phyloP scores from a whole-genome alignment of 2,888 invertebrate genomes.

The Pachydiplax longipennis region DNA sequence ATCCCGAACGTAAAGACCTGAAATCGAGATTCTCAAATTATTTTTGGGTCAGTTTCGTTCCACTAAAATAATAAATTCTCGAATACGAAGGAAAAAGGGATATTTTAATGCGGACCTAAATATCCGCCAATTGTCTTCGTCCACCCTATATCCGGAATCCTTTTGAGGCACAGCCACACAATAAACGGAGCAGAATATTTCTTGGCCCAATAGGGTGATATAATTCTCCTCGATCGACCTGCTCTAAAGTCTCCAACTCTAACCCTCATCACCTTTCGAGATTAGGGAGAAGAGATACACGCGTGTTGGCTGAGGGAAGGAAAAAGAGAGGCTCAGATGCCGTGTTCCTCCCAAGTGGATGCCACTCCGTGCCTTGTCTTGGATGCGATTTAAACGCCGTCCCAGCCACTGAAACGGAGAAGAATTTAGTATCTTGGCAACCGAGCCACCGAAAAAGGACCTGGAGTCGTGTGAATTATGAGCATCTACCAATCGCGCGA shows the following conservation, averaged over 20 bases:
- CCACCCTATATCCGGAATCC: no score
- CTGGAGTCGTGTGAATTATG: conserved; percentile 30
- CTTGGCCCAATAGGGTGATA: neutral
- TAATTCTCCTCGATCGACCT: neutral
- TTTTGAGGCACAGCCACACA: no score
- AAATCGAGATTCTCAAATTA: no score
- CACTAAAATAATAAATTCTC: no score
- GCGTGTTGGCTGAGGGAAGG: neutral
- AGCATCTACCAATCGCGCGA: conserved; percentile 38
- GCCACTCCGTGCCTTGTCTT: conserved; percentile 19
- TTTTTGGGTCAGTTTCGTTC: no score
- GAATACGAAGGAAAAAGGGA: no score
- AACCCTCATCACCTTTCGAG: neutral
- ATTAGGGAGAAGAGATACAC: neutral
- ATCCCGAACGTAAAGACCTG: no score
- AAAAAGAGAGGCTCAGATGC: neutral
- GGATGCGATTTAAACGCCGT: conserved; percentile 41
- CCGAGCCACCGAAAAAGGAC: conserved; percentile 41
- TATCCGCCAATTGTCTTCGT: no score
- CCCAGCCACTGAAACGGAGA: conserved; percentile 38
- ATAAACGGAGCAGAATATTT: neutral
- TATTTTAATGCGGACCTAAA: no score
- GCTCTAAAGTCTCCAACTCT: neutral
- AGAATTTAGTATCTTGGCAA: conserved; percentile 43
- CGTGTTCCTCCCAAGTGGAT: neutral